Evolutionary conservation across 1,140 invertebrate genomes (phyloP).

Genomic region (Euborellia annulipes): DNA sequence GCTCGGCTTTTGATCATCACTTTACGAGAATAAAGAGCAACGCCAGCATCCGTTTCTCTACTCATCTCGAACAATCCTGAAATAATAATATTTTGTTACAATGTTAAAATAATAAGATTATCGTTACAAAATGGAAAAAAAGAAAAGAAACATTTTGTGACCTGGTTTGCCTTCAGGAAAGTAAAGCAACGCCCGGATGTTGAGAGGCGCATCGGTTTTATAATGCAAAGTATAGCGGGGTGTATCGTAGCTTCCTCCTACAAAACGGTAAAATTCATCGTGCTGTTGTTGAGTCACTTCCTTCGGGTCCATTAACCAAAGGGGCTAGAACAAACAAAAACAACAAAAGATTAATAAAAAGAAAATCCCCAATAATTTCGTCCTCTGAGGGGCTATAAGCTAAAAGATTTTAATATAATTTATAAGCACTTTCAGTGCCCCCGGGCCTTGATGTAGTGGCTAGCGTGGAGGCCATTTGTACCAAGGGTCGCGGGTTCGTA

Average conservation of each 20-base stretch:
- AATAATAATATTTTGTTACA: slow-evolving; percentile 11
- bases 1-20: slow-evolving; percentile 78
- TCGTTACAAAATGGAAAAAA: too few relatives aligned
- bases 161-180: slow-evolving; percentile 78
- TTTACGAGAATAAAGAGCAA: slow-evolving; percentile 81
- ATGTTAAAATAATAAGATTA: slow-evolving; percentile 1
- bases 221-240: slow-evolving; percentile 76
- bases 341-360: too few relatives aligned
- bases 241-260: slow-evolving; percentile 67
- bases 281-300: slow-evolving; percentile 73
- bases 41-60: slow-evolving; percentile 59
- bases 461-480: too few relatives aligned
- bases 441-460: too few relatives aligned
- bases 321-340: slow-evolving; percentile 45
- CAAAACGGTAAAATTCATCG: slow-evolving; percentile 78
- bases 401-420: too few relatives aligned
- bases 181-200: slow-evolving; percentile 80
- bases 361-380: too few relatives aligned
- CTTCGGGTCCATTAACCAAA: slow-evolving; percentile 88
- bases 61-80: slow-evolving; percentile 72
- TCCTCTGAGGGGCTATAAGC: too few relatives aligned
- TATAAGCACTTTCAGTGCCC: too few relatives aligned
- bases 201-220: slow-evolving; percentile 76
- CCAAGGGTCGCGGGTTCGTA: too few relatives aligned
- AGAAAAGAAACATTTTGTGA: slow-evolving; percentile 10